Percentiles rank a stretch among this genome's conserved stretches.
These are phyloP conservation scores for Terrapene triunguis DNA, from an alignment of 2,113 vertebrate genomes.

Conservation along the genomic window DNA sequence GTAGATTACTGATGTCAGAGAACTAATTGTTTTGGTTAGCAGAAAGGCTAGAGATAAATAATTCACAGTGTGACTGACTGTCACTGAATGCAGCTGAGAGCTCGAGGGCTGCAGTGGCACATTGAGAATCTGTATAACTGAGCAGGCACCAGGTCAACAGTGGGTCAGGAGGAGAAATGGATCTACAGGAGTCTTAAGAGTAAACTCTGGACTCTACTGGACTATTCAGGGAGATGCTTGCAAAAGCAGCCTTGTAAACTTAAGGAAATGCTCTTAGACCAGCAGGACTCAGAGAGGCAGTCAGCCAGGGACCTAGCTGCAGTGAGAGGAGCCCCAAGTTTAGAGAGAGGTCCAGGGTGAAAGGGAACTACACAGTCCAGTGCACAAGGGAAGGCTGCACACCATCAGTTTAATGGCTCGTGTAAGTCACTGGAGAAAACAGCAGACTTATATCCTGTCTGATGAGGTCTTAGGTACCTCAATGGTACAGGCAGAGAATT, in stretches of 20 bases:
- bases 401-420: not conserved
- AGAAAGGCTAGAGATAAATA: constrained; percentile 79
- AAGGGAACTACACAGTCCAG: not conserved
- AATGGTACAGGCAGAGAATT: not conserved
- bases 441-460: fast-evolving
- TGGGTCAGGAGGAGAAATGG: not conserved
- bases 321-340: not conserved
- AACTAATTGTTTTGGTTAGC: constrained; percentile 44
- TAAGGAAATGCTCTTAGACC: not conserved
- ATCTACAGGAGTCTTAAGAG: not conserved
- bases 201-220: not conserved
- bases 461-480: not conserved
- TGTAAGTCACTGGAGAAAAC: not conserved
- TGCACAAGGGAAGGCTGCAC: not conserved
- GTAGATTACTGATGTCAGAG: constrained; percentile 59
- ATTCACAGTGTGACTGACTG: constrained; percentile 56
- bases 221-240: not conserved
- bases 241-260: not conserved
- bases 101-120: not conserved
- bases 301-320: not conserved
- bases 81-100: constrained; percentile 37
- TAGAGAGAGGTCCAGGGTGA: not conserved
- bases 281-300: not conserved
- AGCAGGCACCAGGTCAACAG: constrained; percentile 11
- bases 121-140: constrained; percentile 17